Evolutionary conservation across 1,140 invertebrate genomes (phyloP).

Genomic region (Bombus cullumanus): DNA sequence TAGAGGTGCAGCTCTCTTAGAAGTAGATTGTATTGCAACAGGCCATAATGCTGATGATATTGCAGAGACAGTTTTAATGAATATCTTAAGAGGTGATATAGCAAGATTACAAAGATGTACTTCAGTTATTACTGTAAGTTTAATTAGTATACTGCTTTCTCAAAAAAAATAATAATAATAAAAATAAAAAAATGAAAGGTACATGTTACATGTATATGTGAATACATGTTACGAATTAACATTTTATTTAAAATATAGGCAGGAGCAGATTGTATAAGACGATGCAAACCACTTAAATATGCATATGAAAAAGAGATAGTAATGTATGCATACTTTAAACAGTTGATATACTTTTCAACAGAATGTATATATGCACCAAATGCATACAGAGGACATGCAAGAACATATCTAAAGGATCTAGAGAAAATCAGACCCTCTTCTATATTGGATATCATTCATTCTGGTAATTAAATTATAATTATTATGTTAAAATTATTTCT

Average conservation of each 20-base stretch:
- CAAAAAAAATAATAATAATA: constrained; percentile 2
- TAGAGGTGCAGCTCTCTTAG: constrained; percentile 93
- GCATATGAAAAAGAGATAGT: constrained; percentile 99
- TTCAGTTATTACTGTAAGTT: constrained; percentile 91
- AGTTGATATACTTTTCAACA: constrained; percentile 99
- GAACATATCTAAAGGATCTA: constrained; percentile 97
- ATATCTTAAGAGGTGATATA: constrained; percentile 98
- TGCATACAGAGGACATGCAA: constrained; percentile 97
- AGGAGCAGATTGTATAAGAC: constrained; percentile 92
- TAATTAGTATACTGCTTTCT: background rate
- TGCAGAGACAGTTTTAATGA: constrained; percentile 99
- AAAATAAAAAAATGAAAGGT: constrained; percentile 31
- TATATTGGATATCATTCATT: constrained; percentile 99
- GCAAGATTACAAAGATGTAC: constrained; percentile 96
- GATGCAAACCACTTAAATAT: constrained; percentile 99
- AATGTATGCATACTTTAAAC: constrained; percentile 99
- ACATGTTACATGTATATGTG: background rate
- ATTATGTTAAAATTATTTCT: background rate
- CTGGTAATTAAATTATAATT: constrained; percentile 85
- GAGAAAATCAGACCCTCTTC: constrained; percentile 96
- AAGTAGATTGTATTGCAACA: constrained; percentile 97
- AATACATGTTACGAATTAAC: constrained; percentile 43
- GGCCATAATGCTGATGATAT: constrained; percentile 99
- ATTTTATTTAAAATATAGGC: constrained; percentile 84
- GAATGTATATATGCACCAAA: constrained; percentile 99